Conservation (phyloP, 2,113 vertebrate genomes). For the Psettodes erumei region DNA sequence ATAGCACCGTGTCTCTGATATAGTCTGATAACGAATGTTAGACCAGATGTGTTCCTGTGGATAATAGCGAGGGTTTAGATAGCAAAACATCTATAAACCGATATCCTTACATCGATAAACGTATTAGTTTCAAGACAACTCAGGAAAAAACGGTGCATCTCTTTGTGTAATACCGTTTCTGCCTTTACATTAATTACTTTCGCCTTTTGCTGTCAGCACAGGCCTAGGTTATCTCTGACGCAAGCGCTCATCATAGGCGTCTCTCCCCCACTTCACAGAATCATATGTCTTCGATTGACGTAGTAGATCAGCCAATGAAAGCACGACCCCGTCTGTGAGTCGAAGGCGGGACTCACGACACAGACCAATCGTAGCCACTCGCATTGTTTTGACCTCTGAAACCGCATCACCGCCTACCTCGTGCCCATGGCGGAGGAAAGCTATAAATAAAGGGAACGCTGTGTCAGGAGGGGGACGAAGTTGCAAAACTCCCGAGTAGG, state of each 20-base stretch:
- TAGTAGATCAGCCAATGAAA: conserved; percentile 59
- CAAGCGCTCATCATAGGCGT: conserved; percentile 71
- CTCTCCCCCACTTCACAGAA: conserved; percentile 67
- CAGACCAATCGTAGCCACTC: conserved; percentile 63
- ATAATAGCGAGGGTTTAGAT: too few relatives aligned
- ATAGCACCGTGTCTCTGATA: background rate
- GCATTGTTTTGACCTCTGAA: conserved; percentile 85
- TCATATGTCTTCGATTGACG: conserved; percentile 56
- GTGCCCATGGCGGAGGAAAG: conserved; percentile 83
- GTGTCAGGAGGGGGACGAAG: conserved; percentile 73
- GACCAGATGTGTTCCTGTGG: background rate
- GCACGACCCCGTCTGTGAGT: rapidly evolving
- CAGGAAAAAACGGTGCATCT: background rate
- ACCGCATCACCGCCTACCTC: conserved; percentile 84
- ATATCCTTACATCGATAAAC: background rate
- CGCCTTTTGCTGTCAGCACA: conserved; percentile 65
- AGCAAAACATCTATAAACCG: background rate
- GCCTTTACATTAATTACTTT: conserved; percentile 50
- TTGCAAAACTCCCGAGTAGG: conserved; percentile 81
- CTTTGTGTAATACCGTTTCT: conserved; percentile 22
- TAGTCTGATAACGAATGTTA: background rate
- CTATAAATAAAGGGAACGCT: conserved; percentile 81
- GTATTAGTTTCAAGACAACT: background rate
- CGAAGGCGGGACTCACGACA: conserved; percentile 12
- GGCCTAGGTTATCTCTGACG: conserved; percentile 82